A percentile compares a stretch with the other conserved stretches of the same genome.
These are phyloP conservation scores for Stenchaetothrips biformis DNA, from an alignment of 2,888 invertebrate genomes.

Conservation along the genomic window DNA sequence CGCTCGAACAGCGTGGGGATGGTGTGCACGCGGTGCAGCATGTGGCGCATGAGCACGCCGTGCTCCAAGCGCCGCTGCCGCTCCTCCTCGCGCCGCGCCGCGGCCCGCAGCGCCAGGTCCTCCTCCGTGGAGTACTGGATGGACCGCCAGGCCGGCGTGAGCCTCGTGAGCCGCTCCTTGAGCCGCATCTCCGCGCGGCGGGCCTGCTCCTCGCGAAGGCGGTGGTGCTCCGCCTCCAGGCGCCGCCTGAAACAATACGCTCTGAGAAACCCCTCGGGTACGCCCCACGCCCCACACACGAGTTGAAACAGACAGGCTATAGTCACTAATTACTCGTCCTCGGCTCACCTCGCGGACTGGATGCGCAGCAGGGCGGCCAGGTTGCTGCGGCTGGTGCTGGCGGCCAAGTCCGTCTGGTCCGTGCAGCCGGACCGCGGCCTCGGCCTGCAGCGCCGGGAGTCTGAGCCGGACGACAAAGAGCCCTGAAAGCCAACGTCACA, in stretches of 20 bases:
- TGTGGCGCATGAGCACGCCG: slow-evolving; percentile 64
- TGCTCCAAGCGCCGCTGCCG: slow-evolving; percentile 62
- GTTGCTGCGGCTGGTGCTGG: slow-evolving; percentile 46
- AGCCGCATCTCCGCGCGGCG: slow-evolving; percentile 33
- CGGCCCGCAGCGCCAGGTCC: slow-evolving; percentile 62
- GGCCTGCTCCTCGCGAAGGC: slow-evolving; percentile 33
- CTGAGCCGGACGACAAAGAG: not conserved
- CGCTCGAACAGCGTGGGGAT: slow-evolving; percentile 65
- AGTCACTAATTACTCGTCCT: too few species aligned
- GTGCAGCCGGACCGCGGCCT: slow-evolving; percentile 33
- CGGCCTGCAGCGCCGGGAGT: not conserved
- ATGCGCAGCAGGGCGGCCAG: slow-evolving; percentile 63
- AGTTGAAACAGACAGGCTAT: too few species aligned
- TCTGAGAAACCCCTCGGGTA: too few species aligned
- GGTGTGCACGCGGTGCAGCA: slow-evolving; percentile 63
- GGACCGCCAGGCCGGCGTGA: slow-evolving; percentile 36
- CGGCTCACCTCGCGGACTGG: slow-evolving; percentile 52
- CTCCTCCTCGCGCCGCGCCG: slow-evolving; percentile 63
- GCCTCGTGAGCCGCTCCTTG: slow-evolving; percentile 33
- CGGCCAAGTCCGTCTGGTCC: slow-evolving; percentile 28
- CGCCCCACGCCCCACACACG: too few species aligned
- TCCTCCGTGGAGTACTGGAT: slow-evolving; percentile 47
- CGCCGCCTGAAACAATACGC: too few species aligned
- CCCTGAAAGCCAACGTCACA: not conserved
- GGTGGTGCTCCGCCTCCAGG: slow-evolving; percentile 33